These are phyloP conservation scores for Channa striata DNA, from an alignment of 2,797 vertebrate genomes.

Conservation along the genomic window DNA sequence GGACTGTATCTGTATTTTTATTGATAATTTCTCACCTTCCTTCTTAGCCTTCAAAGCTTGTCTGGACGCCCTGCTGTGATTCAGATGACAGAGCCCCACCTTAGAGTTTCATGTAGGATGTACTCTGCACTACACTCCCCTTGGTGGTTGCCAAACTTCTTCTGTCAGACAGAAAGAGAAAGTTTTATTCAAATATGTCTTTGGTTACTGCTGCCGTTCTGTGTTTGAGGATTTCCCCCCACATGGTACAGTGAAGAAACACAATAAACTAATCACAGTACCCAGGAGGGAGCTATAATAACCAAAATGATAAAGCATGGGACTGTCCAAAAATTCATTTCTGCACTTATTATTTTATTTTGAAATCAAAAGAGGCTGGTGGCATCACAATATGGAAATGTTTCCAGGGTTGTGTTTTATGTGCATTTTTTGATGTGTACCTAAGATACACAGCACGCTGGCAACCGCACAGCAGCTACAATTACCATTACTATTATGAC, in stretches of 20 bases:
- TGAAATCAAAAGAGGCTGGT: slow-evolving; percentile 54
- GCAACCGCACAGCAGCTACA: background rate
- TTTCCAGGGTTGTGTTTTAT: slow-evolving; percentile 11
- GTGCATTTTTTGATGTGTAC: slow-evolving; percentile 13
- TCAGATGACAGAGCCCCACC: slow-evolving; percentile 60
- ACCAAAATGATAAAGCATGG: slow-evolving; percentile 35
- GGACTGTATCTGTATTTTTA: slow-evolving; percentile 40
- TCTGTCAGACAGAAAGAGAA: slow-evolving; percentile 38
- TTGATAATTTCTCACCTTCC: slow-evolving; percentile 45
- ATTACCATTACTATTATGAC: background rate
- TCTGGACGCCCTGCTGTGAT: slow-evolving; percentile 62
- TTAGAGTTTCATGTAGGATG: slow-evolving; percentile 47
- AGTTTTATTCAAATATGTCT: slow-evolving; percentile 59
- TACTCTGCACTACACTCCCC: slow-evolving; percentile 65
- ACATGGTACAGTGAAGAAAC: slow-evolving; percentile 40
- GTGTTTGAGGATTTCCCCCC: slow-evolving; percentile 48
- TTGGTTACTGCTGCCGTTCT: slow-evolving; percentile 62
- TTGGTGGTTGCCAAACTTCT: slow-evolving; percentile 47
- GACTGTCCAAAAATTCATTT: slow-evolving; percentile 41
- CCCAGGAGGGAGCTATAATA: slow-evolving; percentile 56
- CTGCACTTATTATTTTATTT: slow-evolving; percentile 32
- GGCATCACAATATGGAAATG: slow-evolving; percentile 9
- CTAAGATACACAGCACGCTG: slow-evolving; percentile 25
- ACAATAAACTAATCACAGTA: slow-evolving; percentile 61
- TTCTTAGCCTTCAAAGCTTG: slow-evolving; percentile 54